Evolutionary conservation across 2,888 invertebrate genomes (phyloP).

Genomic region (Chrysodeixis includens): DNA sequence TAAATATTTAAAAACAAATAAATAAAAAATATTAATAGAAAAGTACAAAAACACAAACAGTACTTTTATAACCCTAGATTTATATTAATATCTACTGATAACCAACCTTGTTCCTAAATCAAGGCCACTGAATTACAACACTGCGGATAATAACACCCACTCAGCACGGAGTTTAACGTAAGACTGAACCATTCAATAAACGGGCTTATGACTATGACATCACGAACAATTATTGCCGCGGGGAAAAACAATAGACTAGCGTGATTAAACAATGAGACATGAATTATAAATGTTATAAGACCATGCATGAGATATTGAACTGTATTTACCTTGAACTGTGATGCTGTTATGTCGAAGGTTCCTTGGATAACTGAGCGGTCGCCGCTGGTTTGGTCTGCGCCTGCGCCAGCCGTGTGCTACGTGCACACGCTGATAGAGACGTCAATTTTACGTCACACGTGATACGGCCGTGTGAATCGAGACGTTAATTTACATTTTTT

Average conservation of each 20-base stretch:
- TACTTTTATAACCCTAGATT: slow-evolving; percentile 4
- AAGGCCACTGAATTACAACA: slow-evolving; percentile 40
- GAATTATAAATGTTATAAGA: slow-evolving; percentile 13
- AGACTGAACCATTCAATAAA: slow-evolving; percentile 22
- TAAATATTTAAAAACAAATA: not conserved
- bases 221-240: slow-evolving; percentile 26
- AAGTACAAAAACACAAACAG: too few species aligned
- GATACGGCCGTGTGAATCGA: not conserved
- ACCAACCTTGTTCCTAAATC: slow-evolving; percentile 41
- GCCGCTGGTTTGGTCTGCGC: slow-evolving; percentile 19
- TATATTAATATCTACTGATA: slow-evolving; percentile 20
- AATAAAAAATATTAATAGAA: too few species aligned
- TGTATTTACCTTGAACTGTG: slow-evolving; percentile 32
- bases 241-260: slow-evolving; percentile 34
- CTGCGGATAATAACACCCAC: slow-evolving; percentile 18
- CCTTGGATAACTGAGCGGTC: not conserved
- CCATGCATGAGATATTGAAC: slow-evolving; percentile 18
- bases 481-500: not conserved
- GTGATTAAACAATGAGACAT: slow-evolving; percentile 9
- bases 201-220: slow-evolving; percentile 29
- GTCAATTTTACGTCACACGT: slow-evolving; percentile 11
- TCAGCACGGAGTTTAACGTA: slow-evolving; percentile 17
- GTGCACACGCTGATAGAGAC: slow-evolving; percentile 25
- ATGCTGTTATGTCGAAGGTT: slow-evolving; percentile 23
- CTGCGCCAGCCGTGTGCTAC: slow-evolving; percentile 37